Percentiles rank a stretch among this genome's conserved stretches.
phyloP scores from a whole-genome alignment of 2,113 vertebrate species.

The Cervus canadensis region DNA sequence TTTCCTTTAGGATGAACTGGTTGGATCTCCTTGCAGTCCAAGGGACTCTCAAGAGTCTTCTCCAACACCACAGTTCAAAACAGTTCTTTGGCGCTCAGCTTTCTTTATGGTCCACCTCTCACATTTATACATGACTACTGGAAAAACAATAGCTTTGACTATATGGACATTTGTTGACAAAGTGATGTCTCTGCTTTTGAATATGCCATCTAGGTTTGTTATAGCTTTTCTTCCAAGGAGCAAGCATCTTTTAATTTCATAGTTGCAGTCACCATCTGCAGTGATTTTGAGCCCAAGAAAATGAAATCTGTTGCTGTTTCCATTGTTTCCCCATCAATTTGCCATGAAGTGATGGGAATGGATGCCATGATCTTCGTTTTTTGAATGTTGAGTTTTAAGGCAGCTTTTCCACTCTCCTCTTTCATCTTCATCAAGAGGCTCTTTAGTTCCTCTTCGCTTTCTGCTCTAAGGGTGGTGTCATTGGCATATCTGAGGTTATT shows the following conservation, averaged over 20 bases:
- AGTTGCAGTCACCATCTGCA: not conserved
- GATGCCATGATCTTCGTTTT: not conserved
- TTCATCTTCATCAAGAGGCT: not conserved
- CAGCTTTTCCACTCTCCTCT: not conserved
- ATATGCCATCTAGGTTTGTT: fast-evolving
- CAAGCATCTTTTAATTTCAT: not conserved
- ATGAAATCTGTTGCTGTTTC: not conserved
- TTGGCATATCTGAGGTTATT: not conserved
- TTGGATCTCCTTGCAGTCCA: not conserved
- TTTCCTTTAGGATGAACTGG: not conserved
- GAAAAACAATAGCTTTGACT: not conserved
- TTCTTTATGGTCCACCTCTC: not conserved
- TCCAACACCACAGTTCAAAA: not conserved
- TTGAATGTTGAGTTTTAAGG: not conserved
- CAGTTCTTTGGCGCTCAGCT: not conserved
- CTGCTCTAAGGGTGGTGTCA: not conserved
- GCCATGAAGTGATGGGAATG: not conserved
- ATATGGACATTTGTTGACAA: not conserved
- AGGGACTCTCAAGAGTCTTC: not conserved
- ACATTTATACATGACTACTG: not conserved
- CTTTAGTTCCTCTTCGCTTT: not conserved
- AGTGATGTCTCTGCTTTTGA: not conserved
- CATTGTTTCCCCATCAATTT: not conserved
- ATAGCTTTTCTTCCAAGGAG: not conserved
- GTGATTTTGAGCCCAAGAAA: not conserved